Base-by-base conservation (phyloP, 2,888 invertebrate genomes). In the Drosophila mulleri region DNA sequence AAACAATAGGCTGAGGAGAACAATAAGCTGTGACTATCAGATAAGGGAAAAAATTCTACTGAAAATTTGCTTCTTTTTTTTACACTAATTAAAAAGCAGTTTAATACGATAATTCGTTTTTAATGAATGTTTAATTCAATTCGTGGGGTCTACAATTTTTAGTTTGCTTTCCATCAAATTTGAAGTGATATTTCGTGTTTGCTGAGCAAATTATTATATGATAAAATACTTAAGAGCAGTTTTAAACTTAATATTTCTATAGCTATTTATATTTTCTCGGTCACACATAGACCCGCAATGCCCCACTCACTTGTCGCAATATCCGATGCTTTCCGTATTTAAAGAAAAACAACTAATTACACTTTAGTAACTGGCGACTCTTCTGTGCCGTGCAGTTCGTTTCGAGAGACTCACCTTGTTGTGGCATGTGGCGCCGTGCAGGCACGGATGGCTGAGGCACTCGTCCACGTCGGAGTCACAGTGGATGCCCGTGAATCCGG, bases 401-500 rank as follows among this genome's bases (percentile, higher is more conserved):
- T 20, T 16, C 56, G 18, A 20, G 26, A 41, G n/a, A 80, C 90
- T 88, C 89, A 93, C 93, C 90, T 95, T 94, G 92, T 98, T 97
- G 80, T 95, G 94, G 90, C 98, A 98, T 1, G 96, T 95, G 41
- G 96, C 97, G 79, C 96, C 96, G 92, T 98, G 97, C 85, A 95
- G 95, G 91, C 98, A 98, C 0, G 98, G 98, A 68, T 95, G 94
- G 35, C 97, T 96, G 16, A 98, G 94, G 88, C 98, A 98, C 92
- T 98, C 98, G 91, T 98, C 96, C 83, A 98, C 96, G 92, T 98
- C 96, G 64, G 96, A 94, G 88, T 97, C 96, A 92, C 98, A 98
- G 78, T 95, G 95, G 87, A 95, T 95, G 20, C 98, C 98, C 16
- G 97, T 97, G 92, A 95, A 98, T 3, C 98, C 98, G n/a, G 97